Evolutionary conservation across 2,888 invertebrate species (phyloP).

Genomic region (Drosophila nigricruria): DNA sequence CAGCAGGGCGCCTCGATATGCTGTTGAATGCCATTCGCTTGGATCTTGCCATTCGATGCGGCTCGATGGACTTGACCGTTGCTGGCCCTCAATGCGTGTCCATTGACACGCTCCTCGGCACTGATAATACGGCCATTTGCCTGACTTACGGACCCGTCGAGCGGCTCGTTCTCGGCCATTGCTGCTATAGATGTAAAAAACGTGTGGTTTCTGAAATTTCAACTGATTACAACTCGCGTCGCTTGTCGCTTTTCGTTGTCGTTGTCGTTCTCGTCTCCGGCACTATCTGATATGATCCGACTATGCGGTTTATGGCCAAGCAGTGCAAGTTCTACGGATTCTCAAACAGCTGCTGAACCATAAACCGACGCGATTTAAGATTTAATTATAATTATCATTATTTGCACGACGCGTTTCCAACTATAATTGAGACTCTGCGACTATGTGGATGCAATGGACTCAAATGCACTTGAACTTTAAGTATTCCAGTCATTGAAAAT

Average conservation of each 20-base stretch:
- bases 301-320: slow-evolving; percentile 23
- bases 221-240: slow-evolving; percentile 38
- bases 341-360: slow-evolving; percentile 11
- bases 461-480: slow-evolving; percentile 8
- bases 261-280: neutral
- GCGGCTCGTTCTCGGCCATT: slow-evolving; percentile 82
- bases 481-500: neutral
- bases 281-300: slow-evolving; percentile 26
- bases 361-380: slow-evolving; percentile 6
- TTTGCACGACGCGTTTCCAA: slow-evolving; percentile 5
- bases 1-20: slow-evolving; percentile 82
- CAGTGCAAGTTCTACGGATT: slow-evolving; percentile 10
- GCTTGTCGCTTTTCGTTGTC: neutral
- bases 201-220: slow-evolving; percentile 50
- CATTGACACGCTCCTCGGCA: slow-evolving; percentile 53
- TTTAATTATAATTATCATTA: slow-evolving; percentile 32
- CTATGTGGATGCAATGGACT: neutral
- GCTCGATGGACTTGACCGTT: slow-evolving; percentile 37
- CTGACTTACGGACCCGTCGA: slow-evolving; percentile 64
- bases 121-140: slow-evolving; percentile 73
- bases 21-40: slow-evolving; percentile 39
- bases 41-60: slow-evolving; percentile 47
- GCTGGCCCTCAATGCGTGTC: slow-evolving; percentile 34
- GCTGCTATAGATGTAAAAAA: slow-evolving; percentile 15
- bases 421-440: slow-evolving; percentile 12